phyloP scores from a whole-genome alignment of 2,888 invertebrate genomes.

The Xestia c-nigrum region DNA sequence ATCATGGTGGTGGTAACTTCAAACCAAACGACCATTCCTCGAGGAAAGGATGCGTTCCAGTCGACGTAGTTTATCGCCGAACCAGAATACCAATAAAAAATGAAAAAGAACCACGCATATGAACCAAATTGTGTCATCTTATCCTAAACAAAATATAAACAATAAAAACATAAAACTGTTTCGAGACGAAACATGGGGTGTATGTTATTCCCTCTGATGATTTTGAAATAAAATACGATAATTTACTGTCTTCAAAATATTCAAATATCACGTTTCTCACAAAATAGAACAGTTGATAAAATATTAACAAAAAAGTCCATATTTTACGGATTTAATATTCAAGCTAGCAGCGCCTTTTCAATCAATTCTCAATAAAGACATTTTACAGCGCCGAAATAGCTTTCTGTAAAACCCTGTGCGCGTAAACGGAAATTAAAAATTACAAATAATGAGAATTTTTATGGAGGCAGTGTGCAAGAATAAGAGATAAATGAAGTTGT shows the following conservation, averaged over 20 bases:
- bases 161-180: no score
- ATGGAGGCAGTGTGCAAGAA: conserved; percentile 23
- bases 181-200: no score
- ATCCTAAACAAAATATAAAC: no score
- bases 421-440: conserved; percentile 74
- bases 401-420: conserved; percentile 58
- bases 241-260: not conserved
- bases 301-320: conserved; percentile 16
- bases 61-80: no score
- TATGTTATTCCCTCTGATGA: not conserved
- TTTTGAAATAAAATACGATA: not conserved
- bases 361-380: conserved; percentile 68
- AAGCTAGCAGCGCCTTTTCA: conserved; percentile 61
- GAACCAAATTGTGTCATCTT: no score
- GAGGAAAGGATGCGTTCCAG: no score
- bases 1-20: no score
- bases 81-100: no score
- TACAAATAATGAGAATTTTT: conserved; percentile 60
- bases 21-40: no score
- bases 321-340: conserved; percentile 58
- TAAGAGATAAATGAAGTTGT: conserved; percentile 18
- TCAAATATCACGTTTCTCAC: not conserved
- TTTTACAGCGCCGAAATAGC: conserved; percentile 66
- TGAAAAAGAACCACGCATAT: no score
- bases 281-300: conserved; percentile 1